Conservation (phyloP, 2,797 vertebrate species). For the Sebastes flavidus region DNA sequence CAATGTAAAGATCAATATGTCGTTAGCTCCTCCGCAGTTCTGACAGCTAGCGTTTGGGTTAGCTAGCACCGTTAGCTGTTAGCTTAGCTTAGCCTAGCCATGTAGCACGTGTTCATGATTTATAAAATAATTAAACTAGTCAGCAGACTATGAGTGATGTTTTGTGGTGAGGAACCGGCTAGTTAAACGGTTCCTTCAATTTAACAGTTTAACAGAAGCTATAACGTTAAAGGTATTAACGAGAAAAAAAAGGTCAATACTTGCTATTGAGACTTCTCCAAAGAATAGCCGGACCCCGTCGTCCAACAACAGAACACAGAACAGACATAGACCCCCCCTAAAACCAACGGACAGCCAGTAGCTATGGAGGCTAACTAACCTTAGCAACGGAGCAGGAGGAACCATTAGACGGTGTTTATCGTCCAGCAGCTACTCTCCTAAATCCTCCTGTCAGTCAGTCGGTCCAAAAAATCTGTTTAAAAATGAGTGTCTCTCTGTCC, state of each 20-base stretch:
- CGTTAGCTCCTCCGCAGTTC: slow-evolving; percentile 13
- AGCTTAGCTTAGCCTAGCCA: slow-evolving; percentile 74
- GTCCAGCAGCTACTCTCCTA: slow-evolving; percentile 41
- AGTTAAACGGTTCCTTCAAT: no score
- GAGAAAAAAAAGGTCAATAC: slow-evolving; percentile 59
- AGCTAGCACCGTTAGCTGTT: slow-evolving; percentile 51
- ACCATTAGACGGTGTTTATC: slow-evolving; percentile 63
- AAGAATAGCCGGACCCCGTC: slow-evolving; percentile 73
- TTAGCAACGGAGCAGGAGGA: slow-evolving; percentile 64
- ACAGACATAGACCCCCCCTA: no score
- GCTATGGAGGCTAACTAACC: slow-evolving; percentile 78
- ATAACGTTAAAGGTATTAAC: neutral
- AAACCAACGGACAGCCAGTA: no score
- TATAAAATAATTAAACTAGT: slow-evolving; percentile 67
- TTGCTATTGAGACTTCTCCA: slow-evolving; percentile 54
- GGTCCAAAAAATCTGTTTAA: slow-evolving; percentile 6
- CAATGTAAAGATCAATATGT: no score
- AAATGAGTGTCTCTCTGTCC: slow-evolving; percentile 24
- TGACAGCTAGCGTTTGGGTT: slow-evolving; percentile 65
- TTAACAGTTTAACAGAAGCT: neutral
- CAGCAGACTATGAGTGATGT: neutral
- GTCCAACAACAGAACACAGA: slow-evolving; percentile 59
- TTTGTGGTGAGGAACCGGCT: neutral
- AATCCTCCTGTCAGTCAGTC: slow-evolving; percentile 40
- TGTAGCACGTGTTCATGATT: slow-evolving; percentile 81